A percentile compares a stretch with the other conserved stretches of the same genome.
Evolutionary conservation across 2,113 vertebrate species (phyloP).

Genomic region (Petromus typicus): DNA sequence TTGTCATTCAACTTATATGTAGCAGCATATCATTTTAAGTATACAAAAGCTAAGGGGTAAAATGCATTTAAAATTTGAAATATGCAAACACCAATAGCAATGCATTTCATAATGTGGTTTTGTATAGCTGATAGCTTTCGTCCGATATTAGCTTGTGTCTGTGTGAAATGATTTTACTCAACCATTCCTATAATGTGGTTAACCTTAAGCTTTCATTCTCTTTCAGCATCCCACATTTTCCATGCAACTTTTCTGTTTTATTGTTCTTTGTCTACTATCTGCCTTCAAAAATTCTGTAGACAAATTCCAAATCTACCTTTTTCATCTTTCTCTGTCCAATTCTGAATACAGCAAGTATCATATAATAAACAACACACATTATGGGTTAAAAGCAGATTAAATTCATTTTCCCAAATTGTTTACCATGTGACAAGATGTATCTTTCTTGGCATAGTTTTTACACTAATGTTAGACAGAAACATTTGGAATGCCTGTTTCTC

Average conservation of each 20-base stretch:
- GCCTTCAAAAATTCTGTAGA: not conserved
- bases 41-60: not conserved
- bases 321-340: not conserved
- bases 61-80: not conserved
- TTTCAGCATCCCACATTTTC: not conserved
- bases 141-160: not conserved
- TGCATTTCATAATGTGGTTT: not conserved
- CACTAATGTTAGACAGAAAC: not conserved
- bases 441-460: not conserved
- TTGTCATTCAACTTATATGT: not conserved
- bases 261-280: not conserved
- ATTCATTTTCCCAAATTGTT: not conserved
- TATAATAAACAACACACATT: not conserved
- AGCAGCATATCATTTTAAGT: not conserved
- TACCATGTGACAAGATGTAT: not conserved
- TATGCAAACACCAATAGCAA: not conserved
- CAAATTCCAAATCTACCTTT: not conserved
- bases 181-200: not conserved
- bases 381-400: not conserved
- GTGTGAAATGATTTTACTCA: not conserved
- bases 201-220: not conserved
- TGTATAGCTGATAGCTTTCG: not conserved
- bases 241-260: not conserved
- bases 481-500: not conserved
- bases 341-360: not conserved